Conservation (phyloP, 2,888 invertebrate species). For the Odontomyia ornata region DNA sequence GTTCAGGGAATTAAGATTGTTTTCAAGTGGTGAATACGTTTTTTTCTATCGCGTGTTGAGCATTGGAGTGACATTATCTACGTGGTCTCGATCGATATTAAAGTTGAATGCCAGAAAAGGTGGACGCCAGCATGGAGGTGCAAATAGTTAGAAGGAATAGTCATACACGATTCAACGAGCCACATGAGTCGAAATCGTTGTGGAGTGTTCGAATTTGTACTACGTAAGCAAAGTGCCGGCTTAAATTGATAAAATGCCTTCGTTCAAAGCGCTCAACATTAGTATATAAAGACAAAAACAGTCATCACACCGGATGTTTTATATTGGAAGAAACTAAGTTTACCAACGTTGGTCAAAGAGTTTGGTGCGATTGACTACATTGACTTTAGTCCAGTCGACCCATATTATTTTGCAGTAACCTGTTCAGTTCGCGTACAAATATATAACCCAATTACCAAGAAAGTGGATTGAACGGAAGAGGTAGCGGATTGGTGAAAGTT, state of each 20-base stretch:
- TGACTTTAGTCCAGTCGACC: conserved; percentile 88
- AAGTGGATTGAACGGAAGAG: too few species aligned
- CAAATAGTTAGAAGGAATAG: too few species aligned
- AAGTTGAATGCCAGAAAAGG: too few species aligned
- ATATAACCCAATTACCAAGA: conserved; percentile 86
- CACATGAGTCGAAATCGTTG: background rate
- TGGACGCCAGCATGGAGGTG: too few species aligned
- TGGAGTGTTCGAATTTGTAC: background rate
- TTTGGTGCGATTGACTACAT: conserved; percentile 91
- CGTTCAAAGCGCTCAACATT: conserved; percentile 58
- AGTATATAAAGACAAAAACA: conserved; percentile 61
- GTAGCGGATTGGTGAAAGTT: too few species aligned
- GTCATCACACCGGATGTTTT: conserved; percentile 79
- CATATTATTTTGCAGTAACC: conserved; percentile 91
- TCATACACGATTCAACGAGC: too few species aligned
- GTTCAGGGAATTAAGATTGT: too few species aligned
- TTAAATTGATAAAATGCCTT: conserved; percentile 51
- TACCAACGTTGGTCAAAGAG: conserved; percentile 89
- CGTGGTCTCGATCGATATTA: too few species aligned
- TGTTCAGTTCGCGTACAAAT: conserved; percentile 89
- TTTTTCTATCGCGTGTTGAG: too few species aligned
- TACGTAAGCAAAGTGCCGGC: background rate
- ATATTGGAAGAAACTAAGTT: conserved; percentile 90
- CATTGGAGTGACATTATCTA: too few species aligned
- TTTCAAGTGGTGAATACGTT: too few species aligned